Percentiles rank a stretch among this genome's conserved stretches.
These are phyloP conservation scores for Eucidaris tribuloides DNA, from an alignment of 35 echinoderm and acorn worm species.

Conservation along the genomic window DNA sequence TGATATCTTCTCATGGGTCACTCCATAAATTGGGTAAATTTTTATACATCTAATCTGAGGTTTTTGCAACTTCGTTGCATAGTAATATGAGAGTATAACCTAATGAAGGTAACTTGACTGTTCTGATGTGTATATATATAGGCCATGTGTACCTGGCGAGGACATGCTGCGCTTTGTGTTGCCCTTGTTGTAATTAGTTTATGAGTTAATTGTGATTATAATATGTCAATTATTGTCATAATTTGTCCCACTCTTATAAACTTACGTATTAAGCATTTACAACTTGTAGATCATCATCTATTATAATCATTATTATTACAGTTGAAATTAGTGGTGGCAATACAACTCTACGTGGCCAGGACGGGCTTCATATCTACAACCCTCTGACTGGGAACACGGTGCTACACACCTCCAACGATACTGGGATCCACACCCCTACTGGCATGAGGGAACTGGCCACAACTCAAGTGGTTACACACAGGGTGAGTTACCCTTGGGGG, in stretches of 20 bases:
- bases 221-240: not conserved
- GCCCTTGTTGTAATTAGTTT: too few species aligned
- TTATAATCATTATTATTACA: not conserved
- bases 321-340: conserved; percentile 45
- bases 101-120: too few species aligned
- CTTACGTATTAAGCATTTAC: not conserved
- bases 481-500: too few species aligned
- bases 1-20: too few species aligned
- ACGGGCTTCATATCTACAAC: conserved; percentile 28
- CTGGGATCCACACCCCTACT: conserved; percentile 8
- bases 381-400: conserved; percentile 25
- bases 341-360: conserved; percentile 12
- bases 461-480: not conserved
- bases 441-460: not conserved
- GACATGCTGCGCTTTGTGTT: too few species aligned
- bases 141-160: too few species aligned
- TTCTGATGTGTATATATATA: too few species aligned
- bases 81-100: too few species aligned
- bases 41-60: too few species aligned
- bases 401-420: conserved; percentile 27
- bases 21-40: too few species aligned
- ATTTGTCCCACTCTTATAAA: not conserved
- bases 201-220: too few species aligned
- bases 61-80: too few species aligned
- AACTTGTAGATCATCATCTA: not conserved